Base-by-base conservation (phyloP, 2,888 invertebrate genomes). In the Furcula furcula region DNA sequence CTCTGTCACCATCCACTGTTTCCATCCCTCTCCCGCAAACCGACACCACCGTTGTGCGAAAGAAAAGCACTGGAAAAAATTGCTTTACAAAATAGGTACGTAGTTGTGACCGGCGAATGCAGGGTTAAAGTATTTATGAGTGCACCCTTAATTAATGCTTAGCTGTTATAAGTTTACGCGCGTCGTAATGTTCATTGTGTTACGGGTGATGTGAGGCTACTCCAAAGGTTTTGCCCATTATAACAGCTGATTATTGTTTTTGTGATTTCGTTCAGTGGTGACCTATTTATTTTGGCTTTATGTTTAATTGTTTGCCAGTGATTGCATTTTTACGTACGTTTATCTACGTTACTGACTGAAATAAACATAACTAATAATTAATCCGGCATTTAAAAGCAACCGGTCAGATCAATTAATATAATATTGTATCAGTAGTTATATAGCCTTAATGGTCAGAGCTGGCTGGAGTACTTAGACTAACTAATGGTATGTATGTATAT, bases 21-120 rank as follows among this genome's bases (percentile, higher is more conserved):
- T 59, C 69, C 74, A 56, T 75, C 77, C 73, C 65, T 56, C 55
- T 71, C 74, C 55, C 55, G 41, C 70, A 53, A 65, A 62, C 65
- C 59, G 39, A 59, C 56, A 60, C 52, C 53, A 63, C 60, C 67
- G 59, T 46, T 54, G 75, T 70, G 73, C 53, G 75, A 77, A 61
- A 65, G 72, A 49, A 63, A 49, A 48, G 55, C 48, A 50, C 49
- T 25, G 51, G 36, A 45, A 58, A 46, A 58, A 48, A 40, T 32
- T 34, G 50, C 41, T 40, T 43, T 40, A 15, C 12, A 26, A 58
- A 59, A 63, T 55, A 55, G 56, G 50, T 57, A 55, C 42, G 48
- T 56, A 57, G 50, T 56, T 54, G 58, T 57, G 61, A 55, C 64
- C 59, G 47, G 53, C 46, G 56, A 37, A 55, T 57, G 69, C 51